Evolutionary conservation across 2,113 vertebrate genomes (phyloP).

Genomic region (Tenebrosternarchus preto): DNA sequence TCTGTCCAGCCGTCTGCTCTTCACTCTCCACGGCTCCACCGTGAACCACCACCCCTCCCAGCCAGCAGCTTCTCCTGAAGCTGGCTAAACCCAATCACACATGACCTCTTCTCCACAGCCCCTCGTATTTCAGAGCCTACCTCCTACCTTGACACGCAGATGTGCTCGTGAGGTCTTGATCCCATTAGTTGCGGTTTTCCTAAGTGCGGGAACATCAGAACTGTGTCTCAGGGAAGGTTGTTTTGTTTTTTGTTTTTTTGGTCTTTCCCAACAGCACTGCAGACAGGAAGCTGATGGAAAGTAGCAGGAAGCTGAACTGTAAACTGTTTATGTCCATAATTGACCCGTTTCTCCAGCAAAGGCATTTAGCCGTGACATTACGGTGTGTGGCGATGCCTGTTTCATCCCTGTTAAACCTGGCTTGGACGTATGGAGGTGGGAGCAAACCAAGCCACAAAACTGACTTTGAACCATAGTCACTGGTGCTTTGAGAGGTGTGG

Average conservation of each 20-base stretch:
- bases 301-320: slow-evolving; percentile 67
- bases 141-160: slow-evolving; percentile 51
- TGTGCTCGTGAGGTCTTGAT: slow-evolving; percentile 55
- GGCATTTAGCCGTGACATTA: slow-evolving; percentile 50
- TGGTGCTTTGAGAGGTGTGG: no score
- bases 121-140: slow-evolving; percentile 60
- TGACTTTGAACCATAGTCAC: not conserved
- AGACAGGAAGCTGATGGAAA: slow-evolving; percentile 58
- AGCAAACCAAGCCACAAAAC: slow-evolving; percentile 23
- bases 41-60: slow-evolving; percentile 48
- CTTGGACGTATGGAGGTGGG: not conserved
- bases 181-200: slow-evolving; percentile 66
- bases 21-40: slow-evolving; percentile 51
- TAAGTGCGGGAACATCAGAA: slow-evolving; percentile 70
- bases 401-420: slow-evolving; percentile 23
- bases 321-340: slow-evolving; percentile 68
- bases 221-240: slow-evolving; percentile 34
- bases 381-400: slow-evolving; percentile 13
- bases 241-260: no score
- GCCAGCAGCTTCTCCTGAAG: slow-evolving; percentile 56
- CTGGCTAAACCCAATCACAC: slow-evolving; percentile 65
- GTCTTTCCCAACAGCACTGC: slow-evolving; percentile 63
- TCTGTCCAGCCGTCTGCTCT: slow-evolving; percentile 43
- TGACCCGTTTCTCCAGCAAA: slow-evolving; percentile 65
- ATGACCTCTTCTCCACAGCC: slow-evolving; percentile 50